Percentiles rank a stretch among this genome's conserved stretches.
Conservation (phyloP, 1,140 invertebrate genomes). For the Frieseomelitta varia region DNA sequence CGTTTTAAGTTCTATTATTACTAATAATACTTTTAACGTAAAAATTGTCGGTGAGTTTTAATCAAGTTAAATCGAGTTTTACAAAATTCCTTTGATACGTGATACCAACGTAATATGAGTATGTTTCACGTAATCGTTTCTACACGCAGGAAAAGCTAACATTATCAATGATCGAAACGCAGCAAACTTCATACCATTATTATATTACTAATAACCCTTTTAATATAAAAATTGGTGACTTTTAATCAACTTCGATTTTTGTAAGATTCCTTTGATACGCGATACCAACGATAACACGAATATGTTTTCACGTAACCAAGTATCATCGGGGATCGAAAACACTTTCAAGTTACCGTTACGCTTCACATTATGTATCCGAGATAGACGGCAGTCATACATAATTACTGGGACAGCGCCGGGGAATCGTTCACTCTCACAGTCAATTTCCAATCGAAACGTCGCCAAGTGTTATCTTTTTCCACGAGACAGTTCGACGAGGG, state of each 20-base stretch:
- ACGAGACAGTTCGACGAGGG: neutral
- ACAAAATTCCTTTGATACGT: neutral
- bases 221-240: too few species aligned
- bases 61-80: too few species aligned
- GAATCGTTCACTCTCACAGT: neutral
- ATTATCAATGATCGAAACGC: neutral
- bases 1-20: too few species aligned
- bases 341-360: neutral
- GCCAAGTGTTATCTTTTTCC: conserved; percentile 42
- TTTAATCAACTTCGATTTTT: too few species aligned
- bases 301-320: too few species aligned
- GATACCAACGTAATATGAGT: neutral
- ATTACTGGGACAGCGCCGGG: neutral
- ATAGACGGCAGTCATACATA: neutral
- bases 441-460: conserved; percentile 21
- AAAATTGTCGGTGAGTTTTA: too few species aligned
- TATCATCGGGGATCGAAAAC: too few species aligned
- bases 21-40: too few species aligned
- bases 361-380: neutral
- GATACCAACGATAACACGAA: too few species aligned
- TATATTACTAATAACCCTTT: too few species aligned
- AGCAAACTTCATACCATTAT: neutral
- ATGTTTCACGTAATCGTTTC: neutral
- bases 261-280: too few species aligned
- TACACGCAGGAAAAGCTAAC: too few species aligned